Evolutionary conservation across 2,113 vertebrate species (phyloP), one percentile per base, ranked within the genome.

Genomic region (Protomyctophum bolini): DNA sequence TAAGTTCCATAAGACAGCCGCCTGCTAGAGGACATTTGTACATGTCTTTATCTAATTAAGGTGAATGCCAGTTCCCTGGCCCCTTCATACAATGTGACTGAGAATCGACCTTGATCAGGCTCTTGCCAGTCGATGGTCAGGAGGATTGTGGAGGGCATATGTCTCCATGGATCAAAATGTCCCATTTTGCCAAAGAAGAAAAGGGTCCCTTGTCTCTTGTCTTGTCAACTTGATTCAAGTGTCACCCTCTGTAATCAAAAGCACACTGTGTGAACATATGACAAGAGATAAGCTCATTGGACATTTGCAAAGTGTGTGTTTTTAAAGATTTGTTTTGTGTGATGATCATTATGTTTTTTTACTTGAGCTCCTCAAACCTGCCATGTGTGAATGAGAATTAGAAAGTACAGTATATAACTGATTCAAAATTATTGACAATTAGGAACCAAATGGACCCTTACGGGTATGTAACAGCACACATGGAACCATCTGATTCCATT

Each of bases 21-120:
- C 88, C 91, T 91, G 86, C 91, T 91, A 86, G 87, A 92, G 90
- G 91, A 94, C 90, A 87, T 92, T 92, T 91, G 88, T 92, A 88
- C 90, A 91, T 89, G 89, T 91, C 91, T 92, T 92, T 88, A 90
- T 93, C 90, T 91, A 92, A 94, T 94, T 92, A 94, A 92, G 88
- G 91, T 87, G 86, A 92, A 91, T 88, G 93, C 88, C 90, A 91
- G 84, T 88, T 88, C 82, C 68, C 83, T 73, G 80, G 87, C 86
- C 86, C 77, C 81, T 41, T 82, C 84, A 85, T 79, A 82, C 90
- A 87, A 85, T 81, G 84, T 88, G 90, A 91, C 89, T 85, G 83
- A 89, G 83, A 87, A 90, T 90, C 71, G 79, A 88, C 92, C 90
- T 93, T 92, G 86, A 89, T 91, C 84, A 88, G 54, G 33, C 80